Conservation (phyloP, 1,140 invertebrate genomes). For the Plutomurus gul region DNA sequence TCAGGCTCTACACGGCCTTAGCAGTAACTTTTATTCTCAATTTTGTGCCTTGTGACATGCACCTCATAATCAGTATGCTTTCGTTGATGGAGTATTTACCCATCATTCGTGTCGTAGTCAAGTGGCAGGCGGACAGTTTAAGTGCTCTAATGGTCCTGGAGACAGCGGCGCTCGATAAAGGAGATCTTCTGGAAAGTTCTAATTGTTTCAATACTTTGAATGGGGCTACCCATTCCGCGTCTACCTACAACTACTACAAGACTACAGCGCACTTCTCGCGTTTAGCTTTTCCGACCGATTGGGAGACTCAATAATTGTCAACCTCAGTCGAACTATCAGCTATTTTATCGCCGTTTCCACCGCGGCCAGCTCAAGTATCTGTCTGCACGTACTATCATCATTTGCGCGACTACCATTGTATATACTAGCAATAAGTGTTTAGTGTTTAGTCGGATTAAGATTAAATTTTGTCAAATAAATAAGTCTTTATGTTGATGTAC, state of each 20-base stretch:
- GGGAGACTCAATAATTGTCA: slow-evolving; percentile 42
- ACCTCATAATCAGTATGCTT: too few relatives aligned
- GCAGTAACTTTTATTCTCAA: too few relatives aligned
- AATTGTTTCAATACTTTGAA: slow-evolving; percentile 47
- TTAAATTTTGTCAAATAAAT: too few relatives aligned
- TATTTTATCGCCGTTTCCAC: too few relatives aligned
- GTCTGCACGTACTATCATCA: too few relatives aligned
- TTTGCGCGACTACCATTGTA: too few relatives aligned
- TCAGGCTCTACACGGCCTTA: too few relatives aligned
- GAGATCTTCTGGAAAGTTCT: slow-evolving; percentile 40
- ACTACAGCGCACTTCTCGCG: background rate
- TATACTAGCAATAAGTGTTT: too few relatives aligned
- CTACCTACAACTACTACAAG: background rate
- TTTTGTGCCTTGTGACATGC: too few relatives aligned
- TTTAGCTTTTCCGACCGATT: slow-evolving; percentile 28
- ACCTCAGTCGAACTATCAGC: background rate
- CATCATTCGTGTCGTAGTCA: slow-evolving; percentile 45
- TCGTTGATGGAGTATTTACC: slow-evolving; percentile 38
- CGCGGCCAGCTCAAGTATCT: too few relatives aligned
- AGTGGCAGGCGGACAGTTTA: slow-evolving; percentile 49
- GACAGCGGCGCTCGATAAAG: slow-evolving; percentile 49
- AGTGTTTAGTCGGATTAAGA: too few relatives aligned
- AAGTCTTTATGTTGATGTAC: too few relatives aligned
- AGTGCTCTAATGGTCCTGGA: slow-evolving; percentile 50
- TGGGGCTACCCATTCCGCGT: background rate